Percentiles rank a stretch among this genome's conserved stretches.
These are phyloP conservation scores for Phataginus tricuspis DNA, from an alignment of 2,797 vertebrate genomes.

Conservation along the genomic window DNA sequence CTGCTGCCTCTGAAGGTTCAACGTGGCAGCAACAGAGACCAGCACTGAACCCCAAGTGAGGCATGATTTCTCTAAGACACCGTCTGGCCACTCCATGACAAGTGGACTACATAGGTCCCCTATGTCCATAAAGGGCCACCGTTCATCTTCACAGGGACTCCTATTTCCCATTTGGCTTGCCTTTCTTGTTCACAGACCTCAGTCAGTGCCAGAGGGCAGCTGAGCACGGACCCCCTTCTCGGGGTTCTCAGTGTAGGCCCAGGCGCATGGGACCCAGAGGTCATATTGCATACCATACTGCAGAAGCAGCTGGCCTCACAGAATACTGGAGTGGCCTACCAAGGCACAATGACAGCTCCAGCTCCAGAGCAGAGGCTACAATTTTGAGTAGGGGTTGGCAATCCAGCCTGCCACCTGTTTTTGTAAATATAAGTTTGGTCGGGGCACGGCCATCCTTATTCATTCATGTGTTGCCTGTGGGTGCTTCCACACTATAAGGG, in stretches of 20 bases:
- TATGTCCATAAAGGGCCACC: background rate
- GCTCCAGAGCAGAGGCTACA: background rate
- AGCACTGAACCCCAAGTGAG: background rate
- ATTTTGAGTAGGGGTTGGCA: background rate
- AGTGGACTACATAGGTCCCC: background rate
- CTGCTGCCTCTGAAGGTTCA: background rate
- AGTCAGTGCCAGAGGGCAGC: background rate
- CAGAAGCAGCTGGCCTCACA: background rate
- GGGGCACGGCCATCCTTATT: background rate
- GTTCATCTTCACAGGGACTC: background rate
- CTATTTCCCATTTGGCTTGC: background rate
- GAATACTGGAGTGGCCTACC: background rate
- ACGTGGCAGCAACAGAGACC: background rate
- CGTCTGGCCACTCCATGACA: background rate
- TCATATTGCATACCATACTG: too few relatives aligned
- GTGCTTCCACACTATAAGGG: background rate
- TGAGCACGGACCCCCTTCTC: background rate
- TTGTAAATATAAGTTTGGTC: constrained; percentile 30
- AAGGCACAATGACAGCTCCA: background rate
- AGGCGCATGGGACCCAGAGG: background rate
- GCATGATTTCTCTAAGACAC: background rate
- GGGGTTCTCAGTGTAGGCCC: background rate
- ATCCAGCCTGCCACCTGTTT: constrained; percentile 27
- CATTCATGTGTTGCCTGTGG: background rate
- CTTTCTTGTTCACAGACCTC: background rate